phyloP scores from a whole-genome alignment of 1,140 invertebrate genomes.

The Sipha flava region DNA sequence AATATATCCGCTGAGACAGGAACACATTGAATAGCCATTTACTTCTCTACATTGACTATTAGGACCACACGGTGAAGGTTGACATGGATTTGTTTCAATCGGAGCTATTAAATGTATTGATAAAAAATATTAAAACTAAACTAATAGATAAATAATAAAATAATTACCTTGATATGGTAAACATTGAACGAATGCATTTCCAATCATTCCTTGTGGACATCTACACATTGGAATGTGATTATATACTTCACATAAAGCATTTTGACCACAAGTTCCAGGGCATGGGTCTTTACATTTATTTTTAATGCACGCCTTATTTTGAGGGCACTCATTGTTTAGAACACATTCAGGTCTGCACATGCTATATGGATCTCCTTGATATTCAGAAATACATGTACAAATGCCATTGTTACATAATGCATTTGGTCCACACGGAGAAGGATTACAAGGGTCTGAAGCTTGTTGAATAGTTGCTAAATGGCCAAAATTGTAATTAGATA shows the following conservation, averaged over 20 bases:
- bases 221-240: slow-evolving; percentile 48
- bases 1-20: slow-evolving; percentile 59
- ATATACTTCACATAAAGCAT: slow-evolving; percentile 47
- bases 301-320: slow-evolving; percentile 47
- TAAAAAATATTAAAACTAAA: not conserved
- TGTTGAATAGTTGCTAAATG: slow-evolving; percentile 30
- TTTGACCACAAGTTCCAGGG: slow-evolving; percentile 47
- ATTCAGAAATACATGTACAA: slow-evolving; percentile 48
- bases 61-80: slow-evolving; percentile 64
- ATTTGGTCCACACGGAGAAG: slow-evolving; percentile 59
- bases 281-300: slow-evolving; percentile 51
- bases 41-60: slow-evolving; percentile 65
- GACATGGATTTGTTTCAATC: slow-evolving; percentile 49
- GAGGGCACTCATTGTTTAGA: slow-evolving; percentile 48
- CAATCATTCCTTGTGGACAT: slow-evolving; percentile 46
- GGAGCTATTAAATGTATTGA: slow-evolving; percentile 36
- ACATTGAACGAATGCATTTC: slow-evolving; percentile 46
- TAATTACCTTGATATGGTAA: slow-evolving; percentile 48
- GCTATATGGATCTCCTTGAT: slow-evolving; percentile 50
- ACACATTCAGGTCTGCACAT: slow-evolving; percentile 47
- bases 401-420: slow-evolving; percentile 50
- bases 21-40: slow-evolving; percentile 63
- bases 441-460: slow-evolving; percentile 55
- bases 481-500: not conserved
- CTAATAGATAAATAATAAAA: not conserved